A percentile compares a stretch with the other conserved stretches of the same genome.
Evolutionary conservation across 2,888 invertebrate species (phyloP).

Genomic region (Rhimphoctona megacephalus): DNA sequence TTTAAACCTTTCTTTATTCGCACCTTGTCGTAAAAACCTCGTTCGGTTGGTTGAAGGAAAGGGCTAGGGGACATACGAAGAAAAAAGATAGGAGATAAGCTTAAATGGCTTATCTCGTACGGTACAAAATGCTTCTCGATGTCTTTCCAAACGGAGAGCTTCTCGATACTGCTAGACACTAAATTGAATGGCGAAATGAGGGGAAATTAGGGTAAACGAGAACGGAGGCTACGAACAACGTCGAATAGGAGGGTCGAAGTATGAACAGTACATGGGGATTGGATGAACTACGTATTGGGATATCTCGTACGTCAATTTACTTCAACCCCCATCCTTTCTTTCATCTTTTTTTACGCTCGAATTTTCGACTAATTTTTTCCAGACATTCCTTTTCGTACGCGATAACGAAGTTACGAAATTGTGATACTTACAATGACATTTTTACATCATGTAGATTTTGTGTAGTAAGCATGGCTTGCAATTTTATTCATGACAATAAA

Average conservation of each 20-base stretch:
- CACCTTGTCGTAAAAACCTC: constrained; percentile 27
- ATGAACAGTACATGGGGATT: constrained; percentile 15
- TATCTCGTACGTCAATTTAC: constrained; percentile 17
- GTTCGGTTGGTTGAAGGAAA: constrained; percentile 7
- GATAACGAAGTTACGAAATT: constrained; percentile 13
- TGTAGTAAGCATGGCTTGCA: too few relatives aligned
- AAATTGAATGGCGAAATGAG: constrained; percentile 56
- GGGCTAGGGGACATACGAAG: background rate
- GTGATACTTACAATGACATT: background rate
- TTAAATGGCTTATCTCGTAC: constrained; percentile 24
- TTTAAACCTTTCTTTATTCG: constrained; percentile 10
- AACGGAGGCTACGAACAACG: background rate
- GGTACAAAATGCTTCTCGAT: constrained; percentile 30
- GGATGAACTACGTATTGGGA: constrained; percentile 13
- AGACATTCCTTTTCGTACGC: background rate
- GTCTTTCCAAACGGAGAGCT: constrained; percentile 5
- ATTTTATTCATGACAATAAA: background rate
- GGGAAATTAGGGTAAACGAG: constrained; percentile 33
- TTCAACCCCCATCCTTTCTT: background rate
- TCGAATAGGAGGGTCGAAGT: background rate
- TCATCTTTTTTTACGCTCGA: background rate
- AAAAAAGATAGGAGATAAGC: constrained; percentile 15
- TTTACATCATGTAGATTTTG: background rate
- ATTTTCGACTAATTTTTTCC: background rate
- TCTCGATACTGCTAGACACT: constrained; percentile 28